These are phyloP conservation scores for Pocillopora grandis DNA, from an alignment of 92 coral and sea anemone species.

Conservation along the genomic window DNA sequence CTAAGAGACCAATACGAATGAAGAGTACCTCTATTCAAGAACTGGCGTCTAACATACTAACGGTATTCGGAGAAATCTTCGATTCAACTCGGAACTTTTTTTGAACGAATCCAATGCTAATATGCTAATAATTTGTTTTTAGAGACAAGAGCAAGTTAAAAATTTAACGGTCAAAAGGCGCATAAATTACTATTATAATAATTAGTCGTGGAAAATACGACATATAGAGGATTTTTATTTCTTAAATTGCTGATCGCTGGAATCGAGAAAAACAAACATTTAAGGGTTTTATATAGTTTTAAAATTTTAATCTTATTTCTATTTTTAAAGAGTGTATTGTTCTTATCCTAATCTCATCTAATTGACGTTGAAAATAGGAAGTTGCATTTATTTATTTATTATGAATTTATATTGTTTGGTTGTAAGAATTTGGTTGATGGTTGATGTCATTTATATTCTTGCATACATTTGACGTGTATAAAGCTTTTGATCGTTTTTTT, in stretches of 20 bases:
- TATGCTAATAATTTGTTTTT: background rate
- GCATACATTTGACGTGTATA: background rate
- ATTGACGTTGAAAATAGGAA: background rate
- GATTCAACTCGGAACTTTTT: too few relatives aligned
- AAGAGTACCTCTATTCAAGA: too few relatives aligned
- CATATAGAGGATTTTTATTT: background rate
- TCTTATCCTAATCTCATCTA: background rate
- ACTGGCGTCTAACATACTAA: too few relatives aligned
- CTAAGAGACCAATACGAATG: too few relatives aligned
- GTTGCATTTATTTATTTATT: background rate
- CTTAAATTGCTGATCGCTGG: constrained; percentile 32
- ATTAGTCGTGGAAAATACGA: background rate
- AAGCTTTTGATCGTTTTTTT: too few relatives aligned
- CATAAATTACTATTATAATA: background rate
- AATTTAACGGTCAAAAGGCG: background rate
- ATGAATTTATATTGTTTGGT: constrained; percentile 2
- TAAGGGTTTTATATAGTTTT: background rate
- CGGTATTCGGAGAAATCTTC: too few relatives aligned
- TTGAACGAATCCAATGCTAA: background rate
- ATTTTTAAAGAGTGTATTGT: background rate
- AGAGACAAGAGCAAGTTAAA: background rate
- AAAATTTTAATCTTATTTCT: background rate
- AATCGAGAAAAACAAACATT: constrained; percentile 11
- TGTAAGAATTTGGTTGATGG: background rate
- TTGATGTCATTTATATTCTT: background rate